These are phyloP conservation scores for Pimephales promelas DNA, from an alignment of 2,113 vertebrate genomes.

Conservation along the genomic window DNA sequence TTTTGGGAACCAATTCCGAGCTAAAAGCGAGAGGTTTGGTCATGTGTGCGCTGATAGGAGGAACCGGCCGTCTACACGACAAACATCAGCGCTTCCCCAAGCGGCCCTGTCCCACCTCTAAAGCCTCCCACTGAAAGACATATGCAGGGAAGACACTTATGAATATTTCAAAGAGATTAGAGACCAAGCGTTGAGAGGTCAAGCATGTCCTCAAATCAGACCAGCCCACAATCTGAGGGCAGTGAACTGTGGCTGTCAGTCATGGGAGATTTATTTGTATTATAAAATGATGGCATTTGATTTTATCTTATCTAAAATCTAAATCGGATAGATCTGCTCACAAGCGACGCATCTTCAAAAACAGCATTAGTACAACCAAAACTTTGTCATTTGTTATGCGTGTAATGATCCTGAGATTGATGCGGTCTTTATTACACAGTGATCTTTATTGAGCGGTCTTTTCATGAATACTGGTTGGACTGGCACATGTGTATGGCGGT, in stretches of 20 bases:
- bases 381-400: background rate
- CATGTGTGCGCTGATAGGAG: conserved; percentile 37
- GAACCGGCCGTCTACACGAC: conserved; percentile 29
- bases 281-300: background rate
- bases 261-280: conserved; percentile 25
- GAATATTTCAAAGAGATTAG: conserved; percentile 60
- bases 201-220: conserved; percentile 56
- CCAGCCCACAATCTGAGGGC: conserved; percentile 39
- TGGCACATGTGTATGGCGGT: conserved; percentile 34
- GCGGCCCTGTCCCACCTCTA: conserved; percentile 47
- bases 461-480: conserved; percentile 6
- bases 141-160: conserved; percentile 46
- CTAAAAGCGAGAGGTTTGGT: conserved; percentile 25
- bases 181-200: conserved; percentile 56
- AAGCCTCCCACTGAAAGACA: conserved; percentile 49
- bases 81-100: conserved; percentile 48
- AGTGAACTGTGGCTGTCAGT: conserved; percentile 29
- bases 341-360: background rate
- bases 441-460: conserved; percentile 34
- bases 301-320: background rate
- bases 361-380: background rate
- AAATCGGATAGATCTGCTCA: background rate
- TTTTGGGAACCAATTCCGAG: conserved; percentile 34
- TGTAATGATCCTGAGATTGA: conserved; percentile 10
- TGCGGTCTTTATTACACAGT: conserved; percentile 1